Evolutionary conservation across 2,797 vertebrate genomes (phyloP).

Genomic region (Schizothorax lantsangensis): DNA sequence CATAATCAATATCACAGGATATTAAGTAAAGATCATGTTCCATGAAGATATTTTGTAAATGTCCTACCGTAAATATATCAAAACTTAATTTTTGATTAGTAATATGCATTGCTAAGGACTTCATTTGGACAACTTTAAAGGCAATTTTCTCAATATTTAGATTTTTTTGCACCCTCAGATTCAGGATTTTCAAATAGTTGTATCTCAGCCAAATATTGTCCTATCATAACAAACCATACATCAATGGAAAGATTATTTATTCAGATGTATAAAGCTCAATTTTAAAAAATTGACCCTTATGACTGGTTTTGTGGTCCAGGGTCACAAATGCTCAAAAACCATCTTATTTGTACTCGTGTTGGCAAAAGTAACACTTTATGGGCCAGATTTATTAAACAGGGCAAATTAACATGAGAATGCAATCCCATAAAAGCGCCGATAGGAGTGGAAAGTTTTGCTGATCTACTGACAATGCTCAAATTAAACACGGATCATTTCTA

Average conservation of each 20-base stretch:
- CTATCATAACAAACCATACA: background rate
- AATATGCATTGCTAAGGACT: background rate
- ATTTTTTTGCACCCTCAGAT: background rate
- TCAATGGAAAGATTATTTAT: background rate
- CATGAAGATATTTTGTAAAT: no score
- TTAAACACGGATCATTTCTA: background rate
- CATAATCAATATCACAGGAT: no score
- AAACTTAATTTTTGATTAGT: no score
- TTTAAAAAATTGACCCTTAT: background rate
- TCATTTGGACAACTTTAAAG: background rate
- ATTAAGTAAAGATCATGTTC: background rate
- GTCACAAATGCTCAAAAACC: background rate
- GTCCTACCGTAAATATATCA: background rate
- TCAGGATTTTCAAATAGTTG: background rate
- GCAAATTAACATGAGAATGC: background rate
- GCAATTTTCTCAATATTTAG: background rate
- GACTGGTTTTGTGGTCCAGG: background rate
- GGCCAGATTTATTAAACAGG: background rate
- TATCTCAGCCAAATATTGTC: background rate
- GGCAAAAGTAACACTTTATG: background rate
- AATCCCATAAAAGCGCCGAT: background rate
- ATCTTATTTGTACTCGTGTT: background rate
- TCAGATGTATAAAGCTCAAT: background rate
- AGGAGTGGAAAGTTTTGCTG: background rate
- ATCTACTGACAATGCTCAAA: background rate